phyloP scores from a whole-genome alignment of 2,113 vertebrate genomes.

The Alexandromys fortis region DNA sequence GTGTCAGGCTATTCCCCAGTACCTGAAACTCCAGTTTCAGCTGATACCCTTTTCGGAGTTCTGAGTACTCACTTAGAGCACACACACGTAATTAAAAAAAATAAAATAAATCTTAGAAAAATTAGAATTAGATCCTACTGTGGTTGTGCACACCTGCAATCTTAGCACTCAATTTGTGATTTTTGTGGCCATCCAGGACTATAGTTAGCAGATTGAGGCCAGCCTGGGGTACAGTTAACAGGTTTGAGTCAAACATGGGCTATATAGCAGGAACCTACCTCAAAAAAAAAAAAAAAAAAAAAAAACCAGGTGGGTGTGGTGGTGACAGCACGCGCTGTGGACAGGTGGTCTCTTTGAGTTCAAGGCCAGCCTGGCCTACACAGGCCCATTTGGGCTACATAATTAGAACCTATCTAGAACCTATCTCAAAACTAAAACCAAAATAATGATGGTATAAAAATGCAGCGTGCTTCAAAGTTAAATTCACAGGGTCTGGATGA shows the following conservation, averaged over 20 bases:
- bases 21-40: background rate
- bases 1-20: background rate
- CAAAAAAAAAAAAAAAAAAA: background rate
- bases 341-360: background rate
- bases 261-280: background rate
- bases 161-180: background rate
- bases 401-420: too few species aligned
- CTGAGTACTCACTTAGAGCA: background rate
- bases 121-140: background rate
- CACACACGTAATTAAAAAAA: background rate
- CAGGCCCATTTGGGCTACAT: background rate
- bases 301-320: background rate
- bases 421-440: background rate
- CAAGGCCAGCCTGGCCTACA: background rate
- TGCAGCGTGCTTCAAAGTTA: background rate
- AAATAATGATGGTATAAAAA: background rate
- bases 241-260: background rate
- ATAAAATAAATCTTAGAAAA: background rate
- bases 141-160: background rate
- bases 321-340: background rate
- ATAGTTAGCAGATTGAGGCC: background rate
- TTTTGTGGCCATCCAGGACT: background rate
- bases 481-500: background rate
- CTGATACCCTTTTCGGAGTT: background rate
- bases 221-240: background rate